A percentile compares a stretch with the other conserved stretches of the same genome.
Evolutionary conservation across 2,888 invertebrate genomes (phyloP).

Genomic region (Leptopilina syphax): DNA sequence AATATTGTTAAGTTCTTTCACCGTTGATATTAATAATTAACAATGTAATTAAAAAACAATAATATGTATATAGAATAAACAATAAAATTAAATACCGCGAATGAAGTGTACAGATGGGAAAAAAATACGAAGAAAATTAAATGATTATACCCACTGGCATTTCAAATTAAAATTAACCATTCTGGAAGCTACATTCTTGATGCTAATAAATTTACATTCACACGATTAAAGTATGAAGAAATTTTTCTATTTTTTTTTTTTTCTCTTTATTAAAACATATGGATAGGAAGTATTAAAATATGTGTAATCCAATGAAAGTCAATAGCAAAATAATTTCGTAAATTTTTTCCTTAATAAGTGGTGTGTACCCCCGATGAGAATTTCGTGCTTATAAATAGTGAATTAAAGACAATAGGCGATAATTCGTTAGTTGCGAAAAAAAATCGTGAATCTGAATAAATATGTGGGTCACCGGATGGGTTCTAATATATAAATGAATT

Average conservation of each 20-base stretch:
- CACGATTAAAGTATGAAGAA: constrained; percentile 16
- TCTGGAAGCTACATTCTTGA: background rate
- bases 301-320: constrained; percentile 24
- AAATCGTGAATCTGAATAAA: constrained; percentile 13
- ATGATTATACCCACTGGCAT: no score
- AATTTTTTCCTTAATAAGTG: constrained; percentile 17
- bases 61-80: no score
- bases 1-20: no score
- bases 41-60: no score
- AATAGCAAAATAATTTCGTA: constrained; percentile 28
- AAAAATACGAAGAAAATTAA: no score
- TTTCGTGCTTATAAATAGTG: constrained; percentile 14
- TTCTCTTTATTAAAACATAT: background rate
- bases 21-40: no score
- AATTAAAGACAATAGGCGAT: constrained; percentile 29
- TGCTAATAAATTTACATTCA: constrained; percentile 3
- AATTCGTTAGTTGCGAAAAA: background rate
- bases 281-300: constrained; percentile 12
- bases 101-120: no score
- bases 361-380: constrained; percentile 14
- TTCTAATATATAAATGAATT: background rate
- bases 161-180: background rate
- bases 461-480: background rate
- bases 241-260: background rate
- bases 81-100: no score